These are phyloP conservation scores for Camelus dromedarius DNA, from an alignment of 2,113 vertebrate genomes.

Conservation along the genomic window DNA sequence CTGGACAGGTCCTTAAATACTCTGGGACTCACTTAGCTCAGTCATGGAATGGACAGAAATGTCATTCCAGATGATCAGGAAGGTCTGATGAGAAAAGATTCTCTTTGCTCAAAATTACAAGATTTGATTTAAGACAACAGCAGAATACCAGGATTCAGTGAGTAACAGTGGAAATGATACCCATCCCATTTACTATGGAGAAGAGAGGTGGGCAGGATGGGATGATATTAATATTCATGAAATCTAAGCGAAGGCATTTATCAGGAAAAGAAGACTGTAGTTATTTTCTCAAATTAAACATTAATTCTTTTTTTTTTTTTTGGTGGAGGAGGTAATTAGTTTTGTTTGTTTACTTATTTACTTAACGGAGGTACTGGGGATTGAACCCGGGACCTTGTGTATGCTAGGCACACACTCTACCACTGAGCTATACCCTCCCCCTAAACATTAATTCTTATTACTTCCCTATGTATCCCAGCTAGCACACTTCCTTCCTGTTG, in stretches of 20 bases:
- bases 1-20: neutral
- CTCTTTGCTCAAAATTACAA: neutral
- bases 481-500: neutral
- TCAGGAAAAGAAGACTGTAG: neutral
- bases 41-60: neutral
- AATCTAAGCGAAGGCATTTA: neutral
- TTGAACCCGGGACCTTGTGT: too few relatives aligned
- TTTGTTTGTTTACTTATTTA: too few relatives aligned
- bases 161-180: neutral
- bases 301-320: neutral
- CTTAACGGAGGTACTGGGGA: too few relatives aligned
- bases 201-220: neutral
- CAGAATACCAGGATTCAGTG: neutral
- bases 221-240: neutral
- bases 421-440: too few relatives aligned
- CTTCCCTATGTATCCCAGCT: neutral
- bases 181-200: neutral
- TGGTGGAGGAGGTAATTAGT: too few relatives aligned
- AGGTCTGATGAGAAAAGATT: neutral
- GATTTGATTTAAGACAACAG: neutral
- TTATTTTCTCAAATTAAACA: neutral
- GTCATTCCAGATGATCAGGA: neutral
- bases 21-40: neutral
- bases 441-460: neutral
- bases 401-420: too few relatives aligned